Conservation (phyloP, 2,888 invertebrate genomes). For the Digitonthophagus gazella region DNA sequence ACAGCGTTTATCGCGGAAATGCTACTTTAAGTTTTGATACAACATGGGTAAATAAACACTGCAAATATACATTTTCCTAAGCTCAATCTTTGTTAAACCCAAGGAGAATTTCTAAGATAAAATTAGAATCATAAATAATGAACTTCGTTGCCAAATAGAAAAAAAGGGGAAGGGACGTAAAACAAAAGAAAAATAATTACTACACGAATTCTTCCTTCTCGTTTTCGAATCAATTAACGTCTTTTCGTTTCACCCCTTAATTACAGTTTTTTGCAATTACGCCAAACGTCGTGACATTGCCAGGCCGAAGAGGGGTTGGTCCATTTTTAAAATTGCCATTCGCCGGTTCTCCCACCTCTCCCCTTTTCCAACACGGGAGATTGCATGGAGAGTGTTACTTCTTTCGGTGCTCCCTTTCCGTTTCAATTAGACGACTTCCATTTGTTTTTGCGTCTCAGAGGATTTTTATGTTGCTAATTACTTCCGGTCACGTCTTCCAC, state of each 20-base stretch:
- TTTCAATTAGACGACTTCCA: slow-evolving; percentile 49
- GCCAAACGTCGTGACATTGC: slow-evolving; percentile 36
- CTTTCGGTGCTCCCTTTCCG: slow-evolving; percentile 36
- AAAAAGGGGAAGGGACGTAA: background rate
- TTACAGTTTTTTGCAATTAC: slow-evolving; percentile 51
- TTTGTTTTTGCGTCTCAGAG: slow-evolving; percentile 50
- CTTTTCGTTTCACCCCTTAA: slow-evolving; percentile 47
- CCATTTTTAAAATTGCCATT: slow-evolving; percentile 51
- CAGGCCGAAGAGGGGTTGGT: slow-evolving; percentile 28
- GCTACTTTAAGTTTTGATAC: background rate
- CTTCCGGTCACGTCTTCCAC: slow-evolving; percentile 46
- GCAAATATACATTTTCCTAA: too few species aligned
- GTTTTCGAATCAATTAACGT: slow-evolving; percentile 53
- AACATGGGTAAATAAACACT: too few species aligned
- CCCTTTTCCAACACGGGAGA: slow-evolving; percentile 36
- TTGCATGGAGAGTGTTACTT: slow-evolving; percentile 42
- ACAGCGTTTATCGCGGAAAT: background rate
- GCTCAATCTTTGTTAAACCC: too few species aligned
- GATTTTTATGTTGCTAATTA: slow-evolving; percentile 55
- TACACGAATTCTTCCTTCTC: slow-evolving; percentile 33
- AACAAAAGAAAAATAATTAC: slow-evolving; percentile 1
- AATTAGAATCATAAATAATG: background rate
- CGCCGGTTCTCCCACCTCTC: slow-evolving; percentile 30
- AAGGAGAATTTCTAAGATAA: background rate
- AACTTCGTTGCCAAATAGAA: background rate